A percentile compares a stretch with the other conserved stretches of the same genome.
phyloP scores from a whole-genome alignment of 1,140 invertebrate species.

The Drosophila serrata region DNA sequence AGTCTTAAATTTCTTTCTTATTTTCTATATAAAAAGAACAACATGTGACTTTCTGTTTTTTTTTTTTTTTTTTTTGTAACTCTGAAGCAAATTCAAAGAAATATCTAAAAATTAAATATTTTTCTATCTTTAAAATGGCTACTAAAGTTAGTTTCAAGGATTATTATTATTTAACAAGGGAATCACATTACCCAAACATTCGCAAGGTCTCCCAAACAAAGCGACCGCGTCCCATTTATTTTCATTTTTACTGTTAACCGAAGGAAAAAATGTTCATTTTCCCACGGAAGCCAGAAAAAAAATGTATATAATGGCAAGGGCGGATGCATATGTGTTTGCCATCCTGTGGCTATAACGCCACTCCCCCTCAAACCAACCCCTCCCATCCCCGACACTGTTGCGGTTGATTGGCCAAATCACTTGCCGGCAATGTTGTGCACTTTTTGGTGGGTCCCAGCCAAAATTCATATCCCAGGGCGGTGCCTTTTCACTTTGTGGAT shows the following conservation, averaged over 20 bases:
- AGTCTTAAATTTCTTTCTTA: too few relatives aligned
- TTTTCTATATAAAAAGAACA: not conserved
- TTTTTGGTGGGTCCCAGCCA: conserved; percentile 28
- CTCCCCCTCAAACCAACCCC: not conserved
- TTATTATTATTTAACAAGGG: not conserved
- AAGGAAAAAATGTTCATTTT: conserved; percentile 46
- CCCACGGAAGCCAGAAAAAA: conserved; percentile 32
- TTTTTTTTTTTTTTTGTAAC: too few relatives aligned
- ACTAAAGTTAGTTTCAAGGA: not conserved
- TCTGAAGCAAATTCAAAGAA: not conserved
- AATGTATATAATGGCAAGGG: conserved; percentile 34
- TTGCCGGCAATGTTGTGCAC: conserved; percentile 49
- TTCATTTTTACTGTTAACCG: conserved; percentile 56
- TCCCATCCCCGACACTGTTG: conserved; percentile 27
- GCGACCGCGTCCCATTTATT: conserved; percentile 53
- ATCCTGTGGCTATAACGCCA: conserved; percentile 14
- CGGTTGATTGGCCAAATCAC: conserved; percentile 72
- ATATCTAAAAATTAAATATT: not conserved
- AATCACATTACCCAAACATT: conserved; percentile 1
- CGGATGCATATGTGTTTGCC: conserved; percentile 20
- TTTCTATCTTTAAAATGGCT: not conserved
- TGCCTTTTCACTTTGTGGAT: conserved; percentile 15
- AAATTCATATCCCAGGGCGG: conserved; percentile 5
- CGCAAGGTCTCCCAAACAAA: conserved; percentile 14
- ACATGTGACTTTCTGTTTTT: too few relatives aligned